Percentiles rank a stretch among this genome's conserved stretches.
Conservation (phyloP, 2,113 vertebrate species). For the Syngnathus typhle region DNA sequence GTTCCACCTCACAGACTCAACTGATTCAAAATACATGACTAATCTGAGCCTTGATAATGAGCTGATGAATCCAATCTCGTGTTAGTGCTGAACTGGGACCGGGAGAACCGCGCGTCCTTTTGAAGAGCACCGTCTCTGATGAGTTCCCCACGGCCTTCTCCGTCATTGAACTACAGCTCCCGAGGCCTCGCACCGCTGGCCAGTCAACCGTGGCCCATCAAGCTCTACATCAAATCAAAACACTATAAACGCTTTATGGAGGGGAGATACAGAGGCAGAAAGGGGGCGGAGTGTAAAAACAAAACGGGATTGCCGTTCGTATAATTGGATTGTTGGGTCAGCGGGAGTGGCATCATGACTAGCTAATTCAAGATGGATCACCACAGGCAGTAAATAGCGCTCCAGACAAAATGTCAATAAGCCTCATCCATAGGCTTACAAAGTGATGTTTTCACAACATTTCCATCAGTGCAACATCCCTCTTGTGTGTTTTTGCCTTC, state of each 20-base stretch:
- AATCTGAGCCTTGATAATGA: constrained; percentile 61
- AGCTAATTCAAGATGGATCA: constrained; percentile 72
- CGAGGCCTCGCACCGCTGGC: constrained; percentile 51
- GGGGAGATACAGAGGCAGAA: constrained; percentile 46
- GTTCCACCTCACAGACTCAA: constrained; percentile 51
- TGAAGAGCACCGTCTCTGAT: constrained; percentile 52
- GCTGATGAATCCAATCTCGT: constrained; percentile 65
- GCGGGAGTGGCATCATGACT: constrained; percentile 67
- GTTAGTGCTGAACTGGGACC: constrained; percentile 66
- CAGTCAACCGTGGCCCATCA: constrained; percentile 62
- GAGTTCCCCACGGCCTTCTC: constrained; percentile 55
- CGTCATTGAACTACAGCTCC: constrained; percentile 59
- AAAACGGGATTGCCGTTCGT: constrained; percentile 50
- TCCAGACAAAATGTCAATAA: constrained; percentile 64
- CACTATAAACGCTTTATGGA: constrained; percentile 66
- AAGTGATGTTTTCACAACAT: constrained; percentile 63
- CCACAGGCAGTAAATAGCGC: constrained; percentile 55
- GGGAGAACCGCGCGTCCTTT: constrained; percentile 50
- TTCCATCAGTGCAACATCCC: constrained; percentile 57
- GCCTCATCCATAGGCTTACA: constrained; percentile 51
- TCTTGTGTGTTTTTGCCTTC: constrained; percentile 61
- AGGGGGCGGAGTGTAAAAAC: constrained; percentile 43
- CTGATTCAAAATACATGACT: constrained; percentile 61
- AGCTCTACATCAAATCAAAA: constrained; percentile 66
- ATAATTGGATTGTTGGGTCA: constrained; percentile 69